Conservation (phyloP, 2,888 invertebrate genomes). For the Dicyrtomina minuta region DNA sequence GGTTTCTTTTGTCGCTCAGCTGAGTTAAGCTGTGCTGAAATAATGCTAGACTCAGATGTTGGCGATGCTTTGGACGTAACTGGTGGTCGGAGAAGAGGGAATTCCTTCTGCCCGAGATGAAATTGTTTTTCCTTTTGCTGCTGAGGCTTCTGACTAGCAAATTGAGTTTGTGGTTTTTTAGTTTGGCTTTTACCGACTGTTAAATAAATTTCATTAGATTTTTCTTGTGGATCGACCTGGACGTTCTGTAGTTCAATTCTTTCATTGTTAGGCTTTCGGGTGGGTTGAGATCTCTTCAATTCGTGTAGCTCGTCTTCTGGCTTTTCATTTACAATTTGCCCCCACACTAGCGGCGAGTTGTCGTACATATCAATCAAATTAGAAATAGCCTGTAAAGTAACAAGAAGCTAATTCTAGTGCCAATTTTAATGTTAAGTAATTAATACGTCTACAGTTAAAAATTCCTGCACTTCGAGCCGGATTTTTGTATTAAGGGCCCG, state of each 20-base stretch:
- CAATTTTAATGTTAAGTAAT: too few species aligned
- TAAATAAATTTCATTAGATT: background rate
- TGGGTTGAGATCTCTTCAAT: slow-evolving; percentile 36
- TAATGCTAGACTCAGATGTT: slow-evolving; percentile 38
- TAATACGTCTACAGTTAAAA: too few species aligned
- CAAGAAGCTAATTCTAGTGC: too few species aligned
- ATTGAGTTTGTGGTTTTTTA: too few species aligned
- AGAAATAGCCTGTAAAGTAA: slow-evolving; percentile 31
- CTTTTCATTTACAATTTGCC: slow-evolving; percentile 40
- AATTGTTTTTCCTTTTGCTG: too few species aligned
- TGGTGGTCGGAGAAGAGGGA: slow-evolving; percentile 50
- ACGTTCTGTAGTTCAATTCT: too few species aligned
- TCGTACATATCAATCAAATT: slow-evolving; percentile 38
- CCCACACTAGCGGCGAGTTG: slow-evolving; percentile 34
- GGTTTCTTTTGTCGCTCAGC: slow-evolving; percentile 47
- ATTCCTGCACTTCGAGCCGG: too few species aligned
- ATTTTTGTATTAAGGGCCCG: too few species aligned
- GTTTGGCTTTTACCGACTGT: too few species aligned
- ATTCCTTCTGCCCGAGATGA: slow-evolving; percentile 49
- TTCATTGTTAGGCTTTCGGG: too few species aligned
- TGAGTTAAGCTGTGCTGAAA: too few species aligned
- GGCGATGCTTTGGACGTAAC: slow-evolving; percentile 19
- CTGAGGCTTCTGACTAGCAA: background rate
- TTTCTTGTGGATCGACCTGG: too few species aligned
- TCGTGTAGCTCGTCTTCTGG: slow-evolving; percentile 49